phyloP scores from a whole-genome alignment of 2,113 vertebrate genomes.

The Sitta europaea region DNA sequence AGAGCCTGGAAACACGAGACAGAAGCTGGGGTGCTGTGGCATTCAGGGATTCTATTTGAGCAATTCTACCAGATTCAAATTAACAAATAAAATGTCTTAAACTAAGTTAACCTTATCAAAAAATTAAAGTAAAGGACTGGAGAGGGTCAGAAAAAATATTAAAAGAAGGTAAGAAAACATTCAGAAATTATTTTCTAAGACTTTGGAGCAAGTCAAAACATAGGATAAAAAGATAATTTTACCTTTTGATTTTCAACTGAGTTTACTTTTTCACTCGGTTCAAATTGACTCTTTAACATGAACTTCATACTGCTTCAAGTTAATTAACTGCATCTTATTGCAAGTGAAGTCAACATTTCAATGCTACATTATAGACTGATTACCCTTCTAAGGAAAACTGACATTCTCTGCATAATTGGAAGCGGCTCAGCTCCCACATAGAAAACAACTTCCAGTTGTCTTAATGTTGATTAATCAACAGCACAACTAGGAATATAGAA shows the following conservation, averaged over 20 bases:
- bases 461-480: neutral
- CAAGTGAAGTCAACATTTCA: neutral
- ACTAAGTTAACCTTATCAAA: neutral
- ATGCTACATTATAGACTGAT: neutral
- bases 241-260: neutral
- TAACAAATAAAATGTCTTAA: neutral
- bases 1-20: neutral
- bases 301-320: neutral
- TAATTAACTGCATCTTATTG: slow-evolving; percentile 26
- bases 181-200: neutral
- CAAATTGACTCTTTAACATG: neutral
- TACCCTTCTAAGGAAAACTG: neutral
- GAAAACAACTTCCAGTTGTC: neutral
- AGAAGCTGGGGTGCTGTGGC: neutral
- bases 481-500: neutral
- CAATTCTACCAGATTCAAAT: neutral
- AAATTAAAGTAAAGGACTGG: neutral
- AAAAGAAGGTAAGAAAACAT: neutral
- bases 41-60: neutral
- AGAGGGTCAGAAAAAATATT: neutral
- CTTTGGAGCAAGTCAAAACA: neutral
- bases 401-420: neutral
- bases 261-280: neutral
- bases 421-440: neutral
- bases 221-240: neutral